Percentiles rank a stretch among this genome's conserved stretches.
These are phyloP conservation scores for Caenorhabditis becei DNA, from an alignment of 2,888 invertebrate genomes.

Conservation along the genomic window DNA sequence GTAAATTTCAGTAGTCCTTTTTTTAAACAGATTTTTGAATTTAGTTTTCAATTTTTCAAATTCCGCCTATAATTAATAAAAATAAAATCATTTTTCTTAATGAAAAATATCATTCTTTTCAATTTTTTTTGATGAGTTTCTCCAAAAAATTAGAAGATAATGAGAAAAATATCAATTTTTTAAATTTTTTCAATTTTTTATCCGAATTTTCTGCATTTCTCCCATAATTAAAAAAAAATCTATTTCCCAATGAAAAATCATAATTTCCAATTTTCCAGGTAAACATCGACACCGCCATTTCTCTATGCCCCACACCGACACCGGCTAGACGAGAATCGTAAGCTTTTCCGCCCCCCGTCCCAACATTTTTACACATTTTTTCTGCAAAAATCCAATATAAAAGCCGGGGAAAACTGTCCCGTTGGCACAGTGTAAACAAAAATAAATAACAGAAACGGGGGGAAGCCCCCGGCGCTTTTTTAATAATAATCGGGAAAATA, in stretches of 20 bases:
- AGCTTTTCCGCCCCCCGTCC: conserved; percentile 11
- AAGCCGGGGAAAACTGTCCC: neutral
- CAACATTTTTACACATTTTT: neutral
- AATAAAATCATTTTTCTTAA: too few species aligned
- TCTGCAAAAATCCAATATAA: neutral
- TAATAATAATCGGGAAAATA: neutral
- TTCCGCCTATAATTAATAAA: too few species aligned
- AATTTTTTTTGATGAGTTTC: too few species aligned
- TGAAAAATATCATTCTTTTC: too few species aligned
- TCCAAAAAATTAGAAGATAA: neutral
- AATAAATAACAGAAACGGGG: neutral
- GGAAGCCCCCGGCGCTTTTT: too few species aligned
- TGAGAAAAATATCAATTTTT: too few species aligned
- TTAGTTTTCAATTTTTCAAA: too few species aligned
- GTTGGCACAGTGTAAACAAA: neutral
- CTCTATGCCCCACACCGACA: conserved; percentile 58
- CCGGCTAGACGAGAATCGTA: conserved; percentile 46
- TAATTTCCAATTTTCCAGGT: conserved; percentile 30
- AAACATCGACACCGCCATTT: conserved; percentile 52
- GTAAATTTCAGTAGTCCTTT: too few species aligned
- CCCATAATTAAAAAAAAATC: neutral
- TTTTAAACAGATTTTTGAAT: too few species aligned
- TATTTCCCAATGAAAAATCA: too few species aligned
- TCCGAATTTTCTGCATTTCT: too few species aligned
- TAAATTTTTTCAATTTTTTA: too few species aligned